Base-by-base conservation (phyloP, 2,888 invertebrate species). In the Philopedon plagiatum region DNA sequence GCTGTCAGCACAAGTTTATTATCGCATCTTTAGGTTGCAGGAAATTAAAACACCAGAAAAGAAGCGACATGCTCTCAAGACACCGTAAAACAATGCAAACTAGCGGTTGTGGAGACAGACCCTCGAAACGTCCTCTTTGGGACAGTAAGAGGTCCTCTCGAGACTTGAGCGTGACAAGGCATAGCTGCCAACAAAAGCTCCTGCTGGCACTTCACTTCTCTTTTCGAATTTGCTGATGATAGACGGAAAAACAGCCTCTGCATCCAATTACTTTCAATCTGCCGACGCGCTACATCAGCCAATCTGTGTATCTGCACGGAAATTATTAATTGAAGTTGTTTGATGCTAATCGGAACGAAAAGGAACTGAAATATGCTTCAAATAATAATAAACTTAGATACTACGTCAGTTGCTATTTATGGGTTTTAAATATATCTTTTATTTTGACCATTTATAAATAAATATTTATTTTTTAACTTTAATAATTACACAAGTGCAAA, bases 181-280 rank as follows among this genome's bases (percentile, higher is more conserved):
- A 77, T 78, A 69, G 63, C 70, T 63, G 57, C 64, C 63, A 71
- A 75, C 71, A 73, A 75, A 76, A 76, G 74, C 75, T 75, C 75
- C 73, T 75, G 39, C 68, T n/a, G n/a, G n/a, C 71, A 73, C 75
- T 76, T 75, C 68, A 74, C 75, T 57, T 56, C 66, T 68, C 68
- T 69, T 74, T 75, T 76, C 75, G 70, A 65, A 74, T 75, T 71
- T 75, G 68, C 77, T 72, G 77, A n/a, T n/a, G n/a, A 73, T 77
- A 74, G 75, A 67, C 73, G 71, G 74, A 76, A 76, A 67, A 76
- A 70, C n/a, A 73, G 75, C 71, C 75, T 71, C 66, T 77, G 78
- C 78, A 77, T 78, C 78, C 78, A 78, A 78, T 78, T 78, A 78
- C 77, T 78, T 77, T 76, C 75, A 71, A 78, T 77, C 71, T 67